These are phyloP conservation scores for Pseudomugil tenellus DNA, from an alignment of 2,797 vertebrate species.

Conservation along the genomic window DNA sequence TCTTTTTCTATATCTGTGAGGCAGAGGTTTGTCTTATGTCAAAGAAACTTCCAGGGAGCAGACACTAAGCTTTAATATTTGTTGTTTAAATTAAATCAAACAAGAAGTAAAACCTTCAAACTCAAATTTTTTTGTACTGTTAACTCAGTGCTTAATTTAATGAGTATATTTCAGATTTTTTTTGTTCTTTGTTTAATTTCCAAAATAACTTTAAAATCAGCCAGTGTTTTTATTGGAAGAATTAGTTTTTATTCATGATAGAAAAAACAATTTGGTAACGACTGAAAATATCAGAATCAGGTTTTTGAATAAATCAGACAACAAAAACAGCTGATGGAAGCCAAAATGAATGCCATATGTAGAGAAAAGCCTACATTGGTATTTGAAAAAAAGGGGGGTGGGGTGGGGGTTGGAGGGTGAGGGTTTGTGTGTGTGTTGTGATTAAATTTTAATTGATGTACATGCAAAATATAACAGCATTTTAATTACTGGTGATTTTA, in stretches of 20 bases:
- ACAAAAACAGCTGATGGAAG: conserved; percentile 41
- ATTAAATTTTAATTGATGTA: too few relatives aligned
- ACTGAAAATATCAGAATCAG: conserved; percentile 11
- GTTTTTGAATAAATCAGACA: conserved; percentile 18
- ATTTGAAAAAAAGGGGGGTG: too few relatives aligned
- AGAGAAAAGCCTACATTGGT: conserved; percentile 18
- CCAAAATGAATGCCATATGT: conserved; percentile 31
- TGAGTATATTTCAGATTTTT: neutral
- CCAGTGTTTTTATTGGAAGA: neutral
- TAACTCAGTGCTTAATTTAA: conserved; percentile 4
- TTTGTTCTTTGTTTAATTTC: neutral
- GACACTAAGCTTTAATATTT: conserved; percentile 4
- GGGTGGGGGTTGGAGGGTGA: too few relatives aligned
- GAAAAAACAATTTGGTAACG: neutral
- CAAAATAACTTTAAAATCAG: neutral
- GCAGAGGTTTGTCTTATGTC: conserved; percentile 8
- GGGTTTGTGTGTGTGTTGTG: too few relatives aligned
- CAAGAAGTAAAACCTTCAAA: neutral
- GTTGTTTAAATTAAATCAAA: conserved; percentile 8
- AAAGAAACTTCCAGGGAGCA: conserved; percentile 36
- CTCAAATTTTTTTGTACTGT: conserved; percentile 2
- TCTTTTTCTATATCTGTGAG: conserved; percentile 10
- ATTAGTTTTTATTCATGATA: neutral
- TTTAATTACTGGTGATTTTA: too few relatives aligned
- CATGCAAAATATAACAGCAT: too few relatives aligned